phyloP scores from a whole-genome alignment of 2,113 vertebrate species.

The Peromyscus californicus region DNA sequence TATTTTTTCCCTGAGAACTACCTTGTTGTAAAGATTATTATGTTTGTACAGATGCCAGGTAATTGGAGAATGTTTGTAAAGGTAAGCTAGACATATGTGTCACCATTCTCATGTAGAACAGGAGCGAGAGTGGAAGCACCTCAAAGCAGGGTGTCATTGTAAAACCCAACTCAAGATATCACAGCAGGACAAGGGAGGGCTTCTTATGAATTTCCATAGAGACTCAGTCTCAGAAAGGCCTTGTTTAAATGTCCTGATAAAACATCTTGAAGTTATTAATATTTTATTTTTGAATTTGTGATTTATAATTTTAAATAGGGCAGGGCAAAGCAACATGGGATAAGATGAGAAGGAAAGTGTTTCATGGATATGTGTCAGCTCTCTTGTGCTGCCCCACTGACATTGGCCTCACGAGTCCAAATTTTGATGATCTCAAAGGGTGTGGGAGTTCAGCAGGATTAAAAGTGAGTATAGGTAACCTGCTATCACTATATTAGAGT shows the following conservation, averaged over 20 bases:
- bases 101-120: background rate
- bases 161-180: background rate
- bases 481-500: background rate
- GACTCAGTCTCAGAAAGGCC: background rate
- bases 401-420: background rate
- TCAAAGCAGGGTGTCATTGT: background rate
- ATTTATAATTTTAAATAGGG: background rate
- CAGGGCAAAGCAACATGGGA: background rate
- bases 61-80: background rate
- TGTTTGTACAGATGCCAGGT: background rate
- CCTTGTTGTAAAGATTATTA: background rate
- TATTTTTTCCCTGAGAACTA: background rate
- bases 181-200: too few relatives aligned
- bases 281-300: constrained; percentile 2
- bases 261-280: background rate
- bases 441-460: background rate
- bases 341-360: background rate
- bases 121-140: background rate
- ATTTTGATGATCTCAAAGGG: background rate
- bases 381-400: background rate
- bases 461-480: background rate
- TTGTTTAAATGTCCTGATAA: background rate
- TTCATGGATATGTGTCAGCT: rapidly evolving
- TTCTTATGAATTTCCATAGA: background rate
- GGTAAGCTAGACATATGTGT: background rate